Evolutionary conservation across 1,140 invertebrate genomes (phyloP).

Genomic region (Riptortus pedestris): DNA sequence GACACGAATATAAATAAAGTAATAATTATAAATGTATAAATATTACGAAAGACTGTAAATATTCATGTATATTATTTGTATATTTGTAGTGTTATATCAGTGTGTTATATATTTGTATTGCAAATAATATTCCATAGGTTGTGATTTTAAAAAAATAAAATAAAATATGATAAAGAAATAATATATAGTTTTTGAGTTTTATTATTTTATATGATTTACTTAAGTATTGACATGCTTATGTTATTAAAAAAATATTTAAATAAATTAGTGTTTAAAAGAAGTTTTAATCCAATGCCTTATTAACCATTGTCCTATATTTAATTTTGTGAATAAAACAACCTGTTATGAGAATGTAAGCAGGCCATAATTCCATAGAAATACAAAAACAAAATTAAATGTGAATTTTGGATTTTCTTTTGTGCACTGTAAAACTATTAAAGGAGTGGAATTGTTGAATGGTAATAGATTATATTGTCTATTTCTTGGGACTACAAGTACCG

Average conservation of each 20-base stretch:
- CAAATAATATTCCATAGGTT: constrained; percentile 18
- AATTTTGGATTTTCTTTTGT: too few relatives aligned
- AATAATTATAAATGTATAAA: constrained; percentile 6
- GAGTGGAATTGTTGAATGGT: too few relatives aligned
- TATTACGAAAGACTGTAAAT: constrained; percentile 15
- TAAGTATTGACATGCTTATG: constrained; percentile 4
- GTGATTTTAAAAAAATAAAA: constrained; percentile 3
- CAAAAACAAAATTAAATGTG: too few relatives aligned
- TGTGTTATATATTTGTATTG: constrained; percentile 19
- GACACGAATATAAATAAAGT: background rate
- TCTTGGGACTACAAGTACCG: too few relatives aligned
- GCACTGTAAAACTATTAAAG: too few relatives aligned
- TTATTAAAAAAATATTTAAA: constrained; percentile 8
- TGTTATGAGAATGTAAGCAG: too few relatives aligned
- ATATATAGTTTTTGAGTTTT: constrained; percentile 17
- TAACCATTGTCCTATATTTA: too few relatives aligned
- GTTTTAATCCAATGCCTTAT: too few relatives aligned
- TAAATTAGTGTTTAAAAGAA: background rate
- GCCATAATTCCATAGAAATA: too few relatives aligned
- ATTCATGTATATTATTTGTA: constrained; percentile 16
- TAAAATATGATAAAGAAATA: background rate
- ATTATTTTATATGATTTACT: constrained; percentile 17
- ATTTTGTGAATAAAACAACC: too few relatives aligned
- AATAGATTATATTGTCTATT: too few relatives aligned
- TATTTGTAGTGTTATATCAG: constrained; percentile 17